phyloP scores from a whole-genome alignment of 2,888 invertebrate species.

The Tubulanus polymorphus region DNA sequence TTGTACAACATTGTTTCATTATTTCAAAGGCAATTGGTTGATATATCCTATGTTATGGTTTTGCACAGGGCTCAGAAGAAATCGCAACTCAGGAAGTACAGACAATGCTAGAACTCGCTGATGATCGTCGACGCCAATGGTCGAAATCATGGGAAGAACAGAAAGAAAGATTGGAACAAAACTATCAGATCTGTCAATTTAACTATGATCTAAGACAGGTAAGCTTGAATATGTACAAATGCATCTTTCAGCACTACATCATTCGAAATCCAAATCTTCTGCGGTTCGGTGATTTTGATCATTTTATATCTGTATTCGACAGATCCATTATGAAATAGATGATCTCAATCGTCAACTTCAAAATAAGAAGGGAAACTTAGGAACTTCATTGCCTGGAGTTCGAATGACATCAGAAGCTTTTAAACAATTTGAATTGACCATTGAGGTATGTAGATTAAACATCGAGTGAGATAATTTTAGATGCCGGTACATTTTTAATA shows the following conservation, averaged over 20 bases:
- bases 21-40: background rate
- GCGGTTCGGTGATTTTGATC: no score
- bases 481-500: no score
- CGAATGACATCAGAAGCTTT: slow-evolving; percentile 69
- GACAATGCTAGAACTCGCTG: slow-evolving; percentile 64
- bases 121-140: slow-evolving; percentile 63
- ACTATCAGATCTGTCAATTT: slow-evolving; percentile 64
- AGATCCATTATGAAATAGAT: slow-evolving; percentile 69
- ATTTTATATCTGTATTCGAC: no score
- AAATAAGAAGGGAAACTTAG: slow-evolving; percentile 66
- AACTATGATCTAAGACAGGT: slow-evolving; percentile 66
- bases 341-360: slow-evolving; percentile 64
- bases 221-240: no score
- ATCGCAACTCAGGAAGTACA: slow-evolving; percentile 68
- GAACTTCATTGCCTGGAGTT: slow-evolving; percentile 68
- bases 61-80: slow-evolving; percentile 61
- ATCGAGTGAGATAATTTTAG: no score
- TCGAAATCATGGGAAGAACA: slow-evolving; percentile 63
- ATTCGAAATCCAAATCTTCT: background rate
- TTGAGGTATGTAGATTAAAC: slow-evolving; percentile 60
- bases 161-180: slow-evolving; percentile 63
- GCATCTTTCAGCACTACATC: no score
- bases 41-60: no score
- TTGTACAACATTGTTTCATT: slow-evolving; percentile 57
- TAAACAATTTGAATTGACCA: slow-evolving; percentile 71